These are phyloP conservation scores for Pygoscelis adeliae DNA, from an alignment of 2,113 vertebrate species.

Conservation along the genomic window DNA sequence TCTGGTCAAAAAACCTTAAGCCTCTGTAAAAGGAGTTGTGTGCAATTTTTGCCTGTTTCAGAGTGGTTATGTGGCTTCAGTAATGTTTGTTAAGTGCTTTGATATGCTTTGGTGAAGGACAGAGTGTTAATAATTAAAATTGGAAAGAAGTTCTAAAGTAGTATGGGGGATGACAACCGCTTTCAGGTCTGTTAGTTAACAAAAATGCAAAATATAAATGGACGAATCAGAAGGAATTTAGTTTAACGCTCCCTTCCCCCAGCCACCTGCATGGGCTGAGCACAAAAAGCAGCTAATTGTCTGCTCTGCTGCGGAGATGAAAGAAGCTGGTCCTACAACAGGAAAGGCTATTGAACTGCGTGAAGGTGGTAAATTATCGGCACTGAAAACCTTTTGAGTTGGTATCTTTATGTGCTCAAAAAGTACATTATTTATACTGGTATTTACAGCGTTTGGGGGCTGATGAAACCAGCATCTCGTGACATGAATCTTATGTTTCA, in stretches of 20 bases:
- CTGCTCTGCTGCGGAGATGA: slow-evolving; percentile 20
- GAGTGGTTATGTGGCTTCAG: slow-evolving; percentile 25
- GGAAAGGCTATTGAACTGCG: slow-evolving; percentile 24
- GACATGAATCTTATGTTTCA: background rate
- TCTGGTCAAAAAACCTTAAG: background rate
- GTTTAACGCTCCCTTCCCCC: slow-evolving; percentile 6
- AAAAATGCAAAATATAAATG: slow-evolving; percentile 48
- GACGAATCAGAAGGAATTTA: slow-evolving; percentile 28
- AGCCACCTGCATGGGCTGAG: slow-evolving; percentile 55
- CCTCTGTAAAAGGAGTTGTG: background rate
- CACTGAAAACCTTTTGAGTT: slow-evolving; percentile 20
- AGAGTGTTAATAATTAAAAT: slow-evolving; percentile 63
- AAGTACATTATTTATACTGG: background rate
- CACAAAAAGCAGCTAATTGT: slow-evolving; percentile 48
- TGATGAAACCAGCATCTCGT: background rate
- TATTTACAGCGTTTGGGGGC: background rate
- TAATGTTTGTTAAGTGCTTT: slow-evolving; percentile 56
- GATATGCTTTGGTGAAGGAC: slow-evolving; percentile 14
- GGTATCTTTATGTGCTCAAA: background rate
- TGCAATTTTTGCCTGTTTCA: background rate
- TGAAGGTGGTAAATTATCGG: slow-evolving; percentile 42
- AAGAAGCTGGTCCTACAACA: slow-evolving; percentile 25
- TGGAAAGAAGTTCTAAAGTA: slow-evolving; percentile 23
- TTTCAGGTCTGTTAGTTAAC: slow-evolving; percentile 64
- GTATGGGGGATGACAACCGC: background rate